Conservation (phyloP, 2,113 vertebrate species). For the Menidia beryllina region DNA sequence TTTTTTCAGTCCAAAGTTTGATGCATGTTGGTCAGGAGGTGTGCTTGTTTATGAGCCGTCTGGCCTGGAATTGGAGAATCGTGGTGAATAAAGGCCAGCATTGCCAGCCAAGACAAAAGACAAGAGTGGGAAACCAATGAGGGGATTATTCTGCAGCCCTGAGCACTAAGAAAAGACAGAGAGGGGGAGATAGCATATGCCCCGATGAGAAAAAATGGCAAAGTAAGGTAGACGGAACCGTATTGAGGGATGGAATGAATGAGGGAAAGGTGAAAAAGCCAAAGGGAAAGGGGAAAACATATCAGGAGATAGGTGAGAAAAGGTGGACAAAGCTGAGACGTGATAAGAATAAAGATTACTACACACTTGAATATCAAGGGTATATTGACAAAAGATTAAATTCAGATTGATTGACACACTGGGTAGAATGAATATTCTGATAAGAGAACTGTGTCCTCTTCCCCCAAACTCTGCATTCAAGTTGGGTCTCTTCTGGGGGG, state of each 20-base stretch:
- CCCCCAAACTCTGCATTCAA: slow-evolving; percentile 17
- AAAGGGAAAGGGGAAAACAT: slow-evolving; percentile 1
- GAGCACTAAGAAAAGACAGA: slow-evolving; percentile 48
- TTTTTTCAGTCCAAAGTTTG: neutral
- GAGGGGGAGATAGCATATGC: slow-evolving; percentile 14
- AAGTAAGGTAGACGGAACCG: neutral
- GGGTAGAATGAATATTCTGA: slow-evolving; percentile 23
- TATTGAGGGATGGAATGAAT: neutral
- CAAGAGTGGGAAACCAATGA: slow-evolving; percentile 49
- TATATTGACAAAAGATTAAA: no score
- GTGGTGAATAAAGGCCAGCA: slow-evolving; percentile 33
- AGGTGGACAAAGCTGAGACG: no score
- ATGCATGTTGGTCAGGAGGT: slow-evolving; percentile 14
- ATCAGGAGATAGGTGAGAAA: slow-evolving; percentile 1
- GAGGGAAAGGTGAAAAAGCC: neutral
- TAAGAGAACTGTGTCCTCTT: slow-evolving; percentile 27
- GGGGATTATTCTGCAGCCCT: slow-evolving; percentile 62
- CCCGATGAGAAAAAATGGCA: slow-evolving; percentile 17
- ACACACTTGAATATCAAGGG: slow-evolving; percentile 35
- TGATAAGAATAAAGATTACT: no score
- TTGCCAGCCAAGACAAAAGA: slow-evolving; percentile 48
- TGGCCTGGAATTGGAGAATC: slow-evolving; percentile 18
- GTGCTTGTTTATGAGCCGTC: slow-evolving; percentile 1
- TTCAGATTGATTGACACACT: slow-evolving; percentile 20
- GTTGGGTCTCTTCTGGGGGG: slow-evolving; percentile 30